Base-by-base conservation (phyloP, 1,140 invertebrate genomes). In the Melanaphis sacchari region DNA sequence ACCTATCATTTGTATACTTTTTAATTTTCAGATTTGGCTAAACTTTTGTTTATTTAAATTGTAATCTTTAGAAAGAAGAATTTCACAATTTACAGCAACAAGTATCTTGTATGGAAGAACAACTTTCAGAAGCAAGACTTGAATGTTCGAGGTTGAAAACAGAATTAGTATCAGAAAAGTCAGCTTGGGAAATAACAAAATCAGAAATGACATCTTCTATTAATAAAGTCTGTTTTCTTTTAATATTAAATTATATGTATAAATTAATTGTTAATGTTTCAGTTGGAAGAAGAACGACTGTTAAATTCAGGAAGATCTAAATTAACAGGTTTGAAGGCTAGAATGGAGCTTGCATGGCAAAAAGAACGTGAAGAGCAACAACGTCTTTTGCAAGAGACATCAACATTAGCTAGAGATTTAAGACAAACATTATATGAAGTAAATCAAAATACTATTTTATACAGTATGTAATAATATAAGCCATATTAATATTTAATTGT, bases 291-390 rank as follows among this genome's bases (percentile, higher is more conserved):
- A 95, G 98, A 98, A 93, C 96, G 97, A 91, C 95, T 98, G 84
- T 95, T 98, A 11, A 96, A 96, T 4, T 97, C 97, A 93, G 98
- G 98, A 93, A 96, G 98, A 93, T 97, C 98, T 0, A 97, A 98
- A 94, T 97, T 98, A 94, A 97, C 97, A 9, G 98, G 98, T 41
- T 95, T 98, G 88, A 97, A 98, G 95, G 98, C 98, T 2, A 96
- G 98, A 76, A 97, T 99, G 96, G 98, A 99, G 95, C 95, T 99
- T 26, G 98, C 98, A 1, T 99, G 98, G 98, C 98, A 99, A 94
- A 99, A 99, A 95, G 99, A 99, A 95, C 96, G 98, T 92, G 97
- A 98, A 94, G 98, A 99, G 94, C 98, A 99, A 94, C 98, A 98
- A 94, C 96, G 98, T 21, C 95, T 99, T 40, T 95, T 99, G 9